Evolutionary conservation across 2,113 vertebrate species (phyloP).

Genomic region (Larimichthys crocea): DNA sequence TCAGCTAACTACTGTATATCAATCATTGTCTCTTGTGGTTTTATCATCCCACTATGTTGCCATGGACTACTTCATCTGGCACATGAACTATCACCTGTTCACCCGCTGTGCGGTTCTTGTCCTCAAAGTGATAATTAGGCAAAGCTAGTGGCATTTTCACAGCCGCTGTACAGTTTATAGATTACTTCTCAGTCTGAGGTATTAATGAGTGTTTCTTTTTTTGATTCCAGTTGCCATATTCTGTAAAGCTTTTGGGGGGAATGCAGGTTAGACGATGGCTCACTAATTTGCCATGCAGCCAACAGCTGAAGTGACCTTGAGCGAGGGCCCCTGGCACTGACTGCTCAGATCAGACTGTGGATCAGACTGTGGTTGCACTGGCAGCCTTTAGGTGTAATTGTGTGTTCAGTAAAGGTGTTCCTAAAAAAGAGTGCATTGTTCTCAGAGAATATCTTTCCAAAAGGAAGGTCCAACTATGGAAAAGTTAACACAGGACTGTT

Average conservation of each 20-base stretch:
- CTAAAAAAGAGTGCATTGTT: slow-evolving; percentile 4
- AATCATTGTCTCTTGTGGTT: slow-evolving; percentile 27
- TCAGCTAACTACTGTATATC: neutral
- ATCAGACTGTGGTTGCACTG: neutral
- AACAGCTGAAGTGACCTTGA: neutral
- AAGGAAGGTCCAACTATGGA: neutral
- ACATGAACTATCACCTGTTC: slow-evolving; percentile 44
- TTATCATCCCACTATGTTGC: slow-evolving; percentile 19
- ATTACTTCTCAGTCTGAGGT: neutral
- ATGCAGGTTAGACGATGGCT: neutral
- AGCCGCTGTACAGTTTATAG: slow-evolving; percentile 28
- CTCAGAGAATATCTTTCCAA: neutral
- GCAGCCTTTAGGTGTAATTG: neutral
- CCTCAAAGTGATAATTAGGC: slow-evolving; percentile 48
- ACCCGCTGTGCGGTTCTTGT: slow-evolving; percentile 32
- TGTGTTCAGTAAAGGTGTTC: neutral
- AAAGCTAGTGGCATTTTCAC: slow-evolving; percentile 45
- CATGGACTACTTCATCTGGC: slow-evolving; percentile 30
- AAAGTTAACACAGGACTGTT: neutral
- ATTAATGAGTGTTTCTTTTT: slow-evolving; percentile 1
- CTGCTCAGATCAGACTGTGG: neutral
- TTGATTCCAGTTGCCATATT: neutral
- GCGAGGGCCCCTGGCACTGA: neutral
- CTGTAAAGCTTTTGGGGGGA: neutral
- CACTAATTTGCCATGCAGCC: neutral